Percentiles rank a stretch among this genome's conserved stretches.
These are phyloP conservation scores for Dunckerocampus dactyliophorus DNA, from an alignment of 2,113 vertebrate species.

Conservation along the genomic window DNA sequence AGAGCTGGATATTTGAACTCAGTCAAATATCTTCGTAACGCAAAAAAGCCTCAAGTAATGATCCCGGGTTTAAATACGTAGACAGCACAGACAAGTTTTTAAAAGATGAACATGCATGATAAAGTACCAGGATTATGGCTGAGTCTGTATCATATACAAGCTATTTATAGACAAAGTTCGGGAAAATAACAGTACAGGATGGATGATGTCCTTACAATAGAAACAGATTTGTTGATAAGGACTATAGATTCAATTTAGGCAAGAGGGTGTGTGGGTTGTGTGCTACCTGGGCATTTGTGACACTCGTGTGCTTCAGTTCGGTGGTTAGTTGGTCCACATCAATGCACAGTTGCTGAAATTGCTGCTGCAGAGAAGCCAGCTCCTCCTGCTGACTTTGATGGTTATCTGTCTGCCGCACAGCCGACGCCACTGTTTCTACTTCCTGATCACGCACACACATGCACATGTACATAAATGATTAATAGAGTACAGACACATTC, in stretches of 20 bases:
- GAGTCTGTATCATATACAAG: too few species aligned
- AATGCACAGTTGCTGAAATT: constrained; percentile 71
- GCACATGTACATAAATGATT: not conserved
- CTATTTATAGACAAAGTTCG: too few species aligned
- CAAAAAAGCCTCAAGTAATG: too few species aligned
- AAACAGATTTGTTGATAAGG: too few species aligned
- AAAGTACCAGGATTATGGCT: too few species aligned
- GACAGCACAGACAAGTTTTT: too few species aligned
- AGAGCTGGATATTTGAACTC: not conserved
- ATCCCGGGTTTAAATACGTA: too few species aligned
- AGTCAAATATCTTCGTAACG: too few species aligned
- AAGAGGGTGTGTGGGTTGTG: not conserved
- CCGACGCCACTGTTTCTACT: constrained; percentile 56
- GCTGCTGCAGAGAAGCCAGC: constrained; percentile 65
- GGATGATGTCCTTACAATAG: not conserved
- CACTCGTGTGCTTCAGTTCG: constrained; percentile 70
- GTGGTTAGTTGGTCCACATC: constrained; percentile 70
- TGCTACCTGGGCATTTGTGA: constrained; percentile 74
- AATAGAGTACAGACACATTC: too few species aligned
- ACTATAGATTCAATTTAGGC: too few species aligned
- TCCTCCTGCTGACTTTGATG: constrained; percentile 76
- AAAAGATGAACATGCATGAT: too few species aligned
- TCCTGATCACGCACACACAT: constrained; percentile 40
- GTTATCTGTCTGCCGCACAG: constrained; percentile 59
- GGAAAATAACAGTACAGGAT: not conserved